A percentile compares a stretch with the other conserved stretches of the same genome.
These are phyloP conservation scores for Cancer borealis DNA, from an alignment of 2,888 invertebrate genomes.

Conservation along the genomic window DNA sequence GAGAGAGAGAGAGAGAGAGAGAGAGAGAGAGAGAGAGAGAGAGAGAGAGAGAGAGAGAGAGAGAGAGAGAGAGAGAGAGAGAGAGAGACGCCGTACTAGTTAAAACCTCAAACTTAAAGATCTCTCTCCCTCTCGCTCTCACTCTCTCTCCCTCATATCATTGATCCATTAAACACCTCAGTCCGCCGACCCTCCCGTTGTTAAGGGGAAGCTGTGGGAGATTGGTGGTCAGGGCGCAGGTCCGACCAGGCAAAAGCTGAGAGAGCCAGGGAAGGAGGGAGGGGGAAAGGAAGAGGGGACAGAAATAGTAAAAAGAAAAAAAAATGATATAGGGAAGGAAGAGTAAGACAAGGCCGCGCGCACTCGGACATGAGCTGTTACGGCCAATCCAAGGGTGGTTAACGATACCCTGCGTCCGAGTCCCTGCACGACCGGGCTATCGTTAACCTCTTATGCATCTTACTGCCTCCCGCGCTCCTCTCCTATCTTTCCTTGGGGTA, in stretches of 20 bases:
- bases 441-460: constrained; percentile 21
- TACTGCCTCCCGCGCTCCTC: not conserved
- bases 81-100: not conserved
- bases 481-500: too few relatives aligned
- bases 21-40: constrained; percentile 32
- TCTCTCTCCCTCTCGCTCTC: constrained; percentile 1
- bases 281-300: not conserved
- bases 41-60: not conserved
- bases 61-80: too few relatives aligned
- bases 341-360: constrained; percentile 51
- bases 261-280: not conserved
- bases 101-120: constrained; percentile 11
- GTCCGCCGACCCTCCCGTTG: not conserved
- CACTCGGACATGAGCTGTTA: constrained; percentile 71
- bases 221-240: not conserved
- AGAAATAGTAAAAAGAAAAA: not conserved
- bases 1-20: constrained; percentile 18
- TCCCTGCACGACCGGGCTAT: constrained; percentile 44
- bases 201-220: constrained; percentile 1
- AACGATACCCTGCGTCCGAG: constrained; percentile 64
- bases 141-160: constrained; percentile 32
- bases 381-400: constrained; percentile 72
- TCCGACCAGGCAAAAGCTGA: not conserved
- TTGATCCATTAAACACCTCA: constrained; percentile 18
- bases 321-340: not conserved